A percentile compares a stretch with the other conserved stretches of the same genome.
phyloP scores from a whole-genome alignment of 2,797 vertebrate genomes.

The Sardinella longiceps region DNA sequence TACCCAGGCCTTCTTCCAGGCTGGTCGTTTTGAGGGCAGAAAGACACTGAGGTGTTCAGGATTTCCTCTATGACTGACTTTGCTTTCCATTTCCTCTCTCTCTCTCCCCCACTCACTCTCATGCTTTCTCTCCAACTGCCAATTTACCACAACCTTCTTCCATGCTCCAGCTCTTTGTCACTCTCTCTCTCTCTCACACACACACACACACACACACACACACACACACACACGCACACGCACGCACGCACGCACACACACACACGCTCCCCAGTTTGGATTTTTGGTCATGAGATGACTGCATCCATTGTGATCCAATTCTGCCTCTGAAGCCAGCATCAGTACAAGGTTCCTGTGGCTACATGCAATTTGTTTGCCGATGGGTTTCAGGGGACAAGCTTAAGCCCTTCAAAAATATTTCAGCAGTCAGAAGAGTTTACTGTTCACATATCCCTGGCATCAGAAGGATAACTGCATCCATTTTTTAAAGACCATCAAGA shows the following conservation, averaged over 20 bases:
- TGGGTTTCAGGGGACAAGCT: background rate
- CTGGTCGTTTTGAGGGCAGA: constrained; percentile 46
- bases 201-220: background rate
- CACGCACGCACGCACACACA: background rate
- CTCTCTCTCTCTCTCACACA: background rate
- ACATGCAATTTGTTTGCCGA: background rate
- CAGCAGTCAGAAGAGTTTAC: constrained; percentile 1
- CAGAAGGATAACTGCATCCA: constrained; percentile 7
- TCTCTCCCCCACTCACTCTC: too few species aligned
- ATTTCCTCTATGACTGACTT: constrained; percentile 23
- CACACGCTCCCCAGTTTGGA: constrained; percentile 43
- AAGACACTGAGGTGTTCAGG: constrained; percentile 48
- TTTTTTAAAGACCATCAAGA: background rate
- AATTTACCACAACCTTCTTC: background rate
- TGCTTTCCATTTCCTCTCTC: background rate
- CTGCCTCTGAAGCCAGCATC: constrained; percentile 17
- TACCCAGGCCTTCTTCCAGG: constrained; percentile 24
- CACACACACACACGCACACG: background rate
- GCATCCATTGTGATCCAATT: constrained; percentile 49
- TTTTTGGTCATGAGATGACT: constrained; percentile 55
- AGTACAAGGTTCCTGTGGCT: constrained; percentile 19
- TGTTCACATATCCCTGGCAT: constrained; percentile 6
- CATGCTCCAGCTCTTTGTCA: too few species aligned
- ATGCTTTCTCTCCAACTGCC: background rate
- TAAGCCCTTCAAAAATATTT: constrained; percentile 17